A percentile compares a stretch with the other conserved stretches of the same genome.
These are phyloP conservation scores for Drosophila anomelani DNA, from an alignment of 2,888 invertebrate species.

Conservation along the genomic window DNA sequence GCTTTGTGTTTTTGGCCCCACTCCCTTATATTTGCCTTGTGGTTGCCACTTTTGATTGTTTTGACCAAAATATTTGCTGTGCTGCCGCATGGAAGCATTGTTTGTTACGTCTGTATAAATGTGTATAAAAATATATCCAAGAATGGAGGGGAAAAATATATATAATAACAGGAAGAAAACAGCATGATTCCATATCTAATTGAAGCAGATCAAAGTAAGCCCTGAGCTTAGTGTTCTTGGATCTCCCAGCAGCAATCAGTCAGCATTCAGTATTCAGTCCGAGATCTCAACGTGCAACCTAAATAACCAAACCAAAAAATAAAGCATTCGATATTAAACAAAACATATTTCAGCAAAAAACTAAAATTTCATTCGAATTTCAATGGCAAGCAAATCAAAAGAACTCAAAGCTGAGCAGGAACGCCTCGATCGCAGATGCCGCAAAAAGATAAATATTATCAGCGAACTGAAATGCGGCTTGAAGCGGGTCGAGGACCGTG, in stretches of 20 bases:
- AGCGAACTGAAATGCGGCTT: not conserved
- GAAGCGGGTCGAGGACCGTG: not conserved
- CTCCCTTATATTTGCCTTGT: slow-evolving; percentile 57
- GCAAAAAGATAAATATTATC: not conserved
- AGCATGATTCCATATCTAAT: too few relatives aligned
- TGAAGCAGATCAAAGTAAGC: not conserved
- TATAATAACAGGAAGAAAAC: slow-evolving; percentile 1
- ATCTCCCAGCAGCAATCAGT: too few relatives aligned
- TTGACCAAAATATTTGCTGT: slow-evolving; percentile 68
- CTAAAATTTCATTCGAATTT: not conserved
- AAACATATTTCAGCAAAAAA: not conserved
- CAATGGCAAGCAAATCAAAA: not conserved
- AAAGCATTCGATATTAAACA: not conserved
- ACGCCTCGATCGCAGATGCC: slow-evolving; percentile 2
- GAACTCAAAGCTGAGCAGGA: not conserved
- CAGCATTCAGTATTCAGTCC: not conserved
- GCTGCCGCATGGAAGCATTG: slow-evolving; percentile 50
- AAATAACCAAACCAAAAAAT: not conserved
- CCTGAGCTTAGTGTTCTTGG: not conserved
- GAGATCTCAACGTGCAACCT: not conserved
- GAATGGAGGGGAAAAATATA: slow-evolving; percentile 29
- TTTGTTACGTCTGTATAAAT: slow-evolving; percentile 52
- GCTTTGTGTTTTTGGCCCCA: slow-evolving; percentile 38
- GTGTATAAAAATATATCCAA: slow-evolving; percentile 24
- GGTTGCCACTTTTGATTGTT: slow-evolving; percentile 78